Percentiles rank a stretch among this genome's conserved stretches.
Evolutionary conservation across 2,797 vertebrate genomes (phyloP).

Genomic region (Mus spretus): DNA sequence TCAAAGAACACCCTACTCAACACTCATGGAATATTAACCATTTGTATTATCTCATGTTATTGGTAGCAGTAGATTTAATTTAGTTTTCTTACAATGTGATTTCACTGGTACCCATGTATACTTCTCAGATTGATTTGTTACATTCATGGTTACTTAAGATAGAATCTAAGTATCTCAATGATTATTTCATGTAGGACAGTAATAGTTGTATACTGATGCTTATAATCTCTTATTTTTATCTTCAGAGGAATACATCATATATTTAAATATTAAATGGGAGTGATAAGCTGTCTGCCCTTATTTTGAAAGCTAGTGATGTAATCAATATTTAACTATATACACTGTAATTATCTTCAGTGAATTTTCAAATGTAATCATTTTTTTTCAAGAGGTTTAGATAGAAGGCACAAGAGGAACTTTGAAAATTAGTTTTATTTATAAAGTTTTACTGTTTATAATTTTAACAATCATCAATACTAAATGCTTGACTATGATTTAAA

Average conservation of each 20-base stretch:
- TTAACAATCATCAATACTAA: background rate
- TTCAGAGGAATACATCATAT: background rate
- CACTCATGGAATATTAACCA: background rate
- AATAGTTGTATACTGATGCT: background rate
- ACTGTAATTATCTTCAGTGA: background rate
- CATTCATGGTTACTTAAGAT: background rate
- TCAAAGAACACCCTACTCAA: background rate
- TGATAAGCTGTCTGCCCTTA: background rate
- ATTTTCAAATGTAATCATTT: background rate
- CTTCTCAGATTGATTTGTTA: background rate
- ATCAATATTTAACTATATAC: background rate
- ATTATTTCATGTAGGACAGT: background rate
- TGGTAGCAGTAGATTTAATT: background rate
- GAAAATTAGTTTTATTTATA: conserved; percentile 8
- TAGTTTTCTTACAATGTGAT: background rate
- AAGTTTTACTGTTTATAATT: background rate
- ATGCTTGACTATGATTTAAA: background rate
- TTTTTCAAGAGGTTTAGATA: conserved; percentile 12
- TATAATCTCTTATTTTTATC: background rate
- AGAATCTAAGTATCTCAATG: background rate
- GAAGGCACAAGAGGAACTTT: background rate
- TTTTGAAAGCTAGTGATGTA: background rate
- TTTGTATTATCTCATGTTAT: background rate
- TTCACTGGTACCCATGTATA: background rate
- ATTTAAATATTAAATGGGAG: background rate